Evolutionary conservation across 2,888 invertebrate genomes (phyloP).

Genomic region (Pandemis corylana): DNA sequence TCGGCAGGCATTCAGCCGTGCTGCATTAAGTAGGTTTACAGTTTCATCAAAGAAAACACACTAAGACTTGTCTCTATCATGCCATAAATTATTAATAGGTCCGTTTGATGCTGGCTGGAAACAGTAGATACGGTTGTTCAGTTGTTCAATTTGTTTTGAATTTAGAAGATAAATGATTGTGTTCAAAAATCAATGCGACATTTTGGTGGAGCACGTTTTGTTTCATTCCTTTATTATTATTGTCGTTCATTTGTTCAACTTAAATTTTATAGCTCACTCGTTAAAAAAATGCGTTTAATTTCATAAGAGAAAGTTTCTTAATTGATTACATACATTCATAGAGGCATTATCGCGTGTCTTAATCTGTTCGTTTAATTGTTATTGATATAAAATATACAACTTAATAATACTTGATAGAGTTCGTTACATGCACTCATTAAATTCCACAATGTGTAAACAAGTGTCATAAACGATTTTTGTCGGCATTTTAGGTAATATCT

Average conservation of each 20-base stretch:
- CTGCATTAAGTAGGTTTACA: neutral
- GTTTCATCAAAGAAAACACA: neutral
- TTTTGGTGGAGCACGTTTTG: neutral
- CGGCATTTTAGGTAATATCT: conserved; percentile 13
- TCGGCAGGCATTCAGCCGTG: neutral
- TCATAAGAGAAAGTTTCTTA: conserved; percentile 24
- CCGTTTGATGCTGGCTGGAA: neutral
- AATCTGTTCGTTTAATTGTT: neutral
- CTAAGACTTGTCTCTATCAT: neutral
- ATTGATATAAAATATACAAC: neutral
- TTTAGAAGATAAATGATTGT: neutral
- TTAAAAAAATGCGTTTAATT: neutral
- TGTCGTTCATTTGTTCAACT: neutral
- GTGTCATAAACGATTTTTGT: neutral
- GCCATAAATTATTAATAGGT: neutral
- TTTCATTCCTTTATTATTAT: no score
- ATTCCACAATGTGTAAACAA: neutral
- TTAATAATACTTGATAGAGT: no score
- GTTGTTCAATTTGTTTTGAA: neutral
- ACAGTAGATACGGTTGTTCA: neutral
- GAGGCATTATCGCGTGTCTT: neutral
- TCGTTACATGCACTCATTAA: no score
- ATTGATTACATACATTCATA: conserved; percentile 10
- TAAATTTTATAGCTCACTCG: conserved; percentile 1
- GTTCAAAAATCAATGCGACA: neutral